A percentile compares a stretch with the other conserved stretches of the same genome.
phyloP scores from a whole-genome alignment of 1,140 invertebrate genomes.

The Odontomachus brunneus region DNA sequence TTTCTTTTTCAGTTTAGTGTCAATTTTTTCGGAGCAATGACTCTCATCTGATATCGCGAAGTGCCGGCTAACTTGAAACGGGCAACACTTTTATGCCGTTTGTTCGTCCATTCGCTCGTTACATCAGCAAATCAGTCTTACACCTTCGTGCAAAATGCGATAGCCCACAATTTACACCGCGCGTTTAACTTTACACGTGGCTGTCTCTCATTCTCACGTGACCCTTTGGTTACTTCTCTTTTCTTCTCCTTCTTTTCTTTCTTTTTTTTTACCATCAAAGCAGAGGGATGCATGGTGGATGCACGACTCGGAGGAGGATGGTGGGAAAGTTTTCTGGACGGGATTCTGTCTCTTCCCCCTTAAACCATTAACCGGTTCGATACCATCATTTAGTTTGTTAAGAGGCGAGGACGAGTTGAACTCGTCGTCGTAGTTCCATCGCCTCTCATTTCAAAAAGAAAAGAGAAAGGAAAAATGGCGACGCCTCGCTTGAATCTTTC shows the following conservation, averaged over 20 bases:
- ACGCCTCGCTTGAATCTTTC: background rate
- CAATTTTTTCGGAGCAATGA: conserved; percentile 19
- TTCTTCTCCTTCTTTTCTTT: background rate
- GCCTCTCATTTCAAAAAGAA: background rate
- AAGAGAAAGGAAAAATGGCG: no score
- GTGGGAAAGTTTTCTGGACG: conserved; percentile 51
- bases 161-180: conserved; percentile 35
- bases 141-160: conserved; percentile 46
- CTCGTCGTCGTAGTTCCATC: background rate
- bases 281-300: conserved; percentile 21
- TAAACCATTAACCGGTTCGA: conserved; percentile 50
- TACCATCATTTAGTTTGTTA: conserved; percentile 14
- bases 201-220: conserved; percentile 9
- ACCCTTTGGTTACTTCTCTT: conserved; percentile 8
- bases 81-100: conserved; percentile 1
- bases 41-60: conserved; percentile 22
- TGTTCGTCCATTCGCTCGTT: background rate
- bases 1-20: no score
- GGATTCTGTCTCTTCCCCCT: conserved; percentile 33
- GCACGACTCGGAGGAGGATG: conserved; percentile 13
- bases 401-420: conserved; percentile 11
- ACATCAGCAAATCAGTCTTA: conserved; percentile 55
- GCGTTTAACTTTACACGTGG: conserved; percentile 41
- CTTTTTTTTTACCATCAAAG: conserved; percentile 25
- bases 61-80: conserved; percentile 17